Conservation (phyloP, 2,888 invertebrate species). For the Drosophila nr. medialis region DNA sequence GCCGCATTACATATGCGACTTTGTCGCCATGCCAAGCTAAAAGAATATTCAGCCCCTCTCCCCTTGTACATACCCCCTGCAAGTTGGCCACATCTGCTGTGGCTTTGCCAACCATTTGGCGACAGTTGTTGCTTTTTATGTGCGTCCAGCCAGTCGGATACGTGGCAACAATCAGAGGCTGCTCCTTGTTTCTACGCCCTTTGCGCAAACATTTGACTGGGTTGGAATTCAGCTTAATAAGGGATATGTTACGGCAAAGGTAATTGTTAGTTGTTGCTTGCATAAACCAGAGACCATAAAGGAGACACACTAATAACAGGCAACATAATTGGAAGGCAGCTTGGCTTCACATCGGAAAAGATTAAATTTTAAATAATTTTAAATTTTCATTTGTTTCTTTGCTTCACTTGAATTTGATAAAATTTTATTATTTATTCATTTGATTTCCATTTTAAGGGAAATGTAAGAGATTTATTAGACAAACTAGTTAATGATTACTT, state of each 20-base stretch:
- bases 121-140: constrained; percentile 34
- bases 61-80: background rate
- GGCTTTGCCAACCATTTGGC: constrained; percentile 42
- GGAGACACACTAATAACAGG: background rate
- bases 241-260: constrained; percentile 40
- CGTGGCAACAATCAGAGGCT: constrained; percentile 57
- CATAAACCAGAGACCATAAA: constrained; percentile 5
- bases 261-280: constrained; percentile 27
- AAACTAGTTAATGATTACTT: background rate
- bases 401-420: background rate
- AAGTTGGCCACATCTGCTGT: constrained; percentile 61
- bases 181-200: constrained; percentile 40
- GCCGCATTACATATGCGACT: constrained; percentile 62
- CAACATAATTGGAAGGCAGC: background rate
- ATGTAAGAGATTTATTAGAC: background rate
- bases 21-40: constrained; percentile 42
- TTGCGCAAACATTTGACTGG: constrained; percentile 20
- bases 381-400: background rate
- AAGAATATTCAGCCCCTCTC: background rate
- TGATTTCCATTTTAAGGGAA: background rate
- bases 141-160: constrained; percentile 54
- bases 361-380: background rate
- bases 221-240: constrained; percentile 3
- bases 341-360: background rate
- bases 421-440: background rate